These are phyloP conservation scores for Hipposideros armiger DNA, from an alignment of 2,113 vertebrate species.

Conservation along the genomic window DNA sequence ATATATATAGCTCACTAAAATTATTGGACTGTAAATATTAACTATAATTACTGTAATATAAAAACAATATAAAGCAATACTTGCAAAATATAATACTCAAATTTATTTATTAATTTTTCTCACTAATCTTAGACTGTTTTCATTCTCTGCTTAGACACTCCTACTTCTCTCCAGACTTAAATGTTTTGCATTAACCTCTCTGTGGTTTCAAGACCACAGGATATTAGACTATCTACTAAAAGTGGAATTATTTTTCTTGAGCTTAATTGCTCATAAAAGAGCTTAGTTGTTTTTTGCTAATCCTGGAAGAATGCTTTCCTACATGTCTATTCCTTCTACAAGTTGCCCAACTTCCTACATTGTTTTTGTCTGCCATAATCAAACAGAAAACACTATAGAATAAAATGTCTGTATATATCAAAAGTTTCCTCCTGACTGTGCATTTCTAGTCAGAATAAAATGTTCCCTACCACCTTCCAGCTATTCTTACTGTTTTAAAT, in stretches of 20 bases:
- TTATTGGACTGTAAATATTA: background rate
- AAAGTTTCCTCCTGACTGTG: constrained; percentile 7
- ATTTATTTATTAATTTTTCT: background rate
- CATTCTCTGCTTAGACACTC: background rate
- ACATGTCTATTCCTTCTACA: background rate
- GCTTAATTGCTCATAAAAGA: constrained; percentile 41
- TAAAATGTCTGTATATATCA: background rate
- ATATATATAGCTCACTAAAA: background rate
- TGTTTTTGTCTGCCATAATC: background rate
- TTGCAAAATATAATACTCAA: constrained; percentile 13
- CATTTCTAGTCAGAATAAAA: constrained; percentile 44
- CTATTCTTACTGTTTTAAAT: constrained; percentile 33
- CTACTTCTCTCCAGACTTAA: constrained; percentile 35
- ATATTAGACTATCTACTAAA: background rate
- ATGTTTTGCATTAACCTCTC: constrained; percentile 52
- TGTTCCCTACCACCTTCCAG: background rate
- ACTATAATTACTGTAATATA: background rate
- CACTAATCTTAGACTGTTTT: background rate
- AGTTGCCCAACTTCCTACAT: background rate
- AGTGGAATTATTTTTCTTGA: constrained; percentile 20
- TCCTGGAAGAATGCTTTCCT: background rate
- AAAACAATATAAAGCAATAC: background rate
- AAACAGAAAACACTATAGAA: constrained; percentile 7
- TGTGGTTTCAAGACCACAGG: constrained; percentile 58
- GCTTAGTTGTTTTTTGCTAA: background rate